A percentile compares a stretch with the other conserved stretches of the same genome.
Evolutionary conservation across 2,113 vertebrate genomes (phyloP).

Genomic region (Electrona antarctica): DNA sequence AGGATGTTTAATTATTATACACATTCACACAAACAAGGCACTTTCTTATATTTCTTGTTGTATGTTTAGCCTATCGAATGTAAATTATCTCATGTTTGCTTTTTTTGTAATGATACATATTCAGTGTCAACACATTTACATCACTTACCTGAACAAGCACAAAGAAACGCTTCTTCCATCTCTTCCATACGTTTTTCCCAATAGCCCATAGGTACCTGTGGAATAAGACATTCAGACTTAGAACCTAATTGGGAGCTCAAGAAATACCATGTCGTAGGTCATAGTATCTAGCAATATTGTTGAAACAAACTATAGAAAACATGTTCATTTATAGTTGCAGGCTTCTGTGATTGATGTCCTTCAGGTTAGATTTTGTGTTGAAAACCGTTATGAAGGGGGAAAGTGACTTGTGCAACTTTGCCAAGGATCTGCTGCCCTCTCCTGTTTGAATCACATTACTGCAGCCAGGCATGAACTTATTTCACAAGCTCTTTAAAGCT

Average conservation of each 20-base stretch:
- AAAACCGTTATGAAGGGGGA: background rate
- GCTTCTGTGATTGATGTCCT: background rate
- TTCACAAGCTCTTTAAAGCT: background rate
- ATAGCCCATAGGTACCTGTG: conserved; percentile 95
- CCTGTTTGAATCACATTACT: conserved; percentile 48
- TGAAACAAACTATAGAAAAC: too few relatives aligned
- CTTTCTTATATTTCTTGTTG: too few relatives aligned
- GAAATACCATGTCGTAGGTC: too few relatives aligned
- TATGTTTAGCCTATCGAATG: too few relatives aligned
- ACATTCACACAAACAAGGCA: too few relatives aligned
- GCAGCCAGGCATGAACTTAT: conserved; percentile 14
- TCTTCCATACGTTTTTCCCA: conserved; percentile 99
- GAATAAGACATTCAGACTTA: conserved; percentile 23
- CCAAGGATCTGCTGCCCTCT: conserved; percentile 64
- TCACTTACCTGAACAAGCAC: conserved; percentile 94
- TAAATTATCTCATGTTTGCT: too few relatives aligned
- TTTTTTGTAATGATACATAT: too few relatives aligned
- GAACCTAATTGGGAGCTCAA: too few relatives aligned
- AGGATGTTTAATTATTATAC: too few relatives aligned
- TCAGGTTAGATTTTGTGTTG: background rate
- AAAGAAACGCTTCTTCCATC: conserved; percentile 99
- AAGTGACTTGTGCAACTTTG: background rate
- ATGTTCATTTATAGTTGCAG: background rate
- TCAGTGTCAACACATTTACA: too few relatives aligned
- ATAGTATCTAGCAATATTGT: too few relatives aligned